phyloP scores from a whole-genome alignment of 2,888 invertebrate genomes.

The Tipula unca region DNA sequence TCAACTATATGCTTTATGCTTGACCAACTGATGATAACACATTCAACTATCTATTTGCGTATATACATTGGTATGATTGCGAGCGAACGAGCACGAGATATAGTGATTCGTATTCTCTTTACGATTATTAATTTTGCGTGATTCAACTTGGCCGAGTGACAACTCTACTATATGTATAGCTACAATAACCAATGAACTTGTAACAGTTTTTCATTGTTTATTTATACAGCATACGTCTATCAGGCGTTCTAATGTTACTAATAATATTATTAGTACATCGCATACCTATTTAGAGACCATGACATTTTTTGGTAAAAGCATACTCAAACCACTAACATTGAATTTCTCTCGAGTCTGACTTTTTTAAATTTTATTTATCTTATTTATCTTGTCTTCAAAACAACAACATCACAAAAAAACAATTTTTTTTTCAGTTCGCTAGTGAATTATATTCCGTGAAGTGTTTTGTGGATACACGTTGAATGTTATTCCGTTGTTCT shows the following conservation, averaged over 20 bases:
- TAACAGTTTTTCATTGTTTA: not conserved
- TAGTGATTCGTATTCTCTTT: not conserved
- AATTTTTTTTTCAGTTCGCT: not conserved
- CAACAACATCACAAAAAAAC: not conserved
- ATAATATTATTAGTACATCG: not conserved
- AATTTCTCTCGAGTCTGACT: not conserved
- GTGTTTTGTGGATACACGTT: not conserved
- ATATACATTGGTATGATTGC: not conserved
- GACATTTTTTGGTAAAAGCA: not conserved
- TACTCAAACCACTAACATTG: not conserved
- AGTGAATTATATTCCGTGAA: not conserved
- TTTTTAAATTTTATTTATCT: not conserved
- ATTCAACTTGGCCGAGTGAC: not conserved
- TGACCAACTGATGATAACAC: no score
- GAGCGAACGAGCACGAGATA: no score
- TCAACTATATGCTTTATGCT: not conserved
- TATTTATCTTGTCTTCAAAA: not conserved
- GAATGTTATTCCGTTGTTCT: not conserved
- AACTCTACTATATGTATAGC: no score
- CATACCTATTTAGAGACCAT: not conserved
- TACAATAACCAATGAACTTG: not conserved
- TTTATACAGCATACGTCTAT: not conserved
- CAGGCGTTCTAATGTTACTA: not conserved
- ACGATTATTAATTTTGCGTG: not conserved
- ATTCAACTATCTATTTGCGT: no score